phyloP scores from a whole-genome alignment of 2,113 vertebrate species.

The Perccottus glenii region DNA sequence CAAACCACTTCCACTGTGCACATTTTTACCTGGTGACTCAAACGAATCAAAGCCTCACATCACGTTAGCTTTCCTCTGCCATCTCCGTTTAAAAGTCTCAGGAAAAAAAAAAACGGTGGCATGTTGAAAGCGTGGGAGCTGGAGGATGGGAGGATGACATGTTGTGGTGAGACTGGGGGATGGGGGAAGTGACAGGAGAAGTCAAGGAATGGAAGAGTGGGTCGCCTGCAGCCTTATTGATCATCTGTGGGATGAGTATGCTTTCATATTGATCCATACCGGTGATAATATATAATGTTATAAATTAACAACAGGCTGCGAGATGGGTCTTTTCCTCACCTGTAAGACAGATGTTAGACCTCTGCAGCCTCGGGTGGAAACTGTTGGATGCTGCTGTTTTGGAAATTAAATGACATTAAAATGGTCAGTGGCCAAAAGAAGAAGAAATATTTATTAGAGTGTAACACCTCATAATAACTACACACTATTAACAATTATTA shows the following conservation, averaged over 20 bases:
- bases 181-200: slow-evolving; percentile 24
- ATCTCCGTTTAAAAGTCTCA: neutral
- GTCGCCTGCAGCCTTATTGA: slow-evolving; percentile 44
- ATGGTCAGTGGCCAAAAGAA: too few species aligned
- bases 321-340: slow-evolving; percentile 27
- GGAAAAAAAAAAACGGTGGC: neutral
- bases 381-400: neutral
- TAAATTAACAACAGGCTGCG: slow-evolving; percentile 15
- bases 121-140: slow-evolving; percentile 56
- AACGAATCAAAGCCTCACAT: too few species aligned
- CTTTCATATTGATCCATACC: slow-evolving; percentile 36
- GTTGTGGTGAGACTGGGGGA: slow-evolving; percentile 23
- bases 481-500: too few species aligned
- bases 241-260: slow-evolving; percentile 27
- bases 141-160: slow-evolving; percentile 25
- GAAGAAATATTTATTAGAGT: too few species aligned
- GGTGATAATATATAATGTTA: slow-evolving; percentile 19
- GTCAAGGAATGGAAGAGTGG: slow-evolving; percentile 18
- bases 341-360: neutral
- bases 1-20: too few species aligned
- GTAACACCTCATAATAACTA: too few species aligned
- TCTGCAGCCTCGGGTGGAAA: neutral
- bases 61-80: too few species aligned
- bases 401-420: neutral
- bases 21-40: too few species aligned